Evolutionary conservation across 1,140 invertebrate genomes (phyloP), one percentile per base, ranked within the genome.

Genomic region (Chymomyza costata): DNA sequence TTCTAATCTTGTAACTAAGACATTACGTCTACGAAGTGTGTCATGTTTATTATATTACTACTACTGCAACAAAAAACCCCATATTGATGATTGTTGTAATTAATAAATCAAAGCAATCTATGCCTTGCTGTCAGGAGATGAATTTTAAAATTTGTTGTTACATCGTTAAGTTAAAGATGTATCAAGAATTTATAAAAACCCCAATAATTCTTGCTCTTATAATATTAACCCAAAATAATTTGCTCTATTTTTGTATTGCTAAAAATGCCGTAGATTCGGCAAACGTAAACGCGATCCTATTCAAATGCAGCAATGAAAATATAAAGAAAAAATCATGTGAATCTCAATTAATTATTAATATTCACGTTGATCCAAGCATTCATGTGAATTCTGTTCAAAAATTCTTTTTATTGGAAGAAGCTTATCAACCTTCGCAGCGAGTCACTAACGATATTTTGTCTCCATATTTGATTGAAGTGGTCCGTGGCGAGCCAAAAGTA

Each of bases 261-360:
- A 56, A 25, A 47, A 40, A 11, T 40, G 1, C 16, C 28, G 18
- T 1, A 0, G 46, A 63, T 1, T 30, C 40, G 2, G 31, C 35
- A 3, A 40, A 37, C 19, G 34, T 69, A 15, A 76, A 61, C 38
- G 55, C 69, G 2, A 52, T 76, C 19, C 34, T 74, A 14, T 10
- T 69, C 3, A 61, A 47, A 10, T 73, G 68, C 10, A 46, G 28
- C 2, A 32, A 44, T 3, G 16, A 17, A 17, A 37, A 41, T 13
- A 21, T 17, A 6, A 18, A 2, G 13, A 32, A 59, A 6, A 18
- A 7, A 3, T 11, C 51, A 0, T 76, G 70, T 41, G 60, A 69
- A n/a, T 39, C 70, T 3, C 65, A 74, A 7, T 31, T 74, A 13
- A 57, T 76, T 30, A 35, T 69, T 7, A 76, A 53, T 13, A 65